phyloP scores from a whole-genome alignment of 2,888 invertebrate genomes.

The Drosophila affinis region DNA sequence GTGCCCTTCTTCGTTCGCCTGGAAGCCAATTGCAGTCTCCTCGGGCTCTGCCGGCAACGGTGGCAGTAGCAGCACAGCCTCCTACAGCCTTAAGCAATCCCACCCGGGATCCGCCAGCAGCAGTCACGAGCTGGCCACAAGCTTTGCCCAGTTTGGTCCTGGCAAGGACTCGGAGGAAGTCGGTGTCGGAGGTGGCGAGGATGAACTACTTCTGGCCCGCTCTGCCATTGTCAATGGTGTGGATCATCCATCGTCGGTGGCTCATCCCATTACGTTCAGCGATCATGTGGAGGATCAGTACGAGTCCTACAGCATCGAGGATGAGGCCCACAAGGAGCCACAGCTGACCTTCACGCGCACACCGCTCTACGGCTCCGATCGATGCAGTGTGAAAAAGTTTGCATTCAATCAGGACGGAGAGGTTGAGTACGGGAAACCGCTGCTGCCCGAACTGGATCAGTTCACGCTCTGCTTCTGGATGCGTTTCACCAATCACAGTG shows the following conservation, averaged over 20 bases:
- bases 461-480: conserved; percentile 93
- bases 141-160: conserved; percentile 51
- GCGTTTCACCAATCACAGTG: conserved; percentile 91
- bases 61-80: conserved; percentile 54
- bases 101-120: conserved; percentile 80
- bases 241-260: conserved; percentile 11
- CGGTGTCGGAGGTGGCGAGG: not conserved
- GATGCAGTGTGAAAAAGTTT: conserved; percentile 89
- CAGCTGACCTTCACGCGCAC: conserved; percentile 50
- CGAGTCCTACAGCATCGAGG: conserved; percentile 70
- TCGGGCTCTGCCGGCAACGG: conserved; percentile 6
- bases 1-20: conserved; percentile 35
- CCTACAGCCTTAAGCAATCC: conserved; percentile 80
- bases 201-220: conserved; percentile 44
- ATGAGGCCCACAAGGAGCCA: conserved; percentile 35
- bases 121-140: conserved; percentile 66
- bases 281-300: conserved; percentile 64
- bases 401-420: conserved; percentile 88
- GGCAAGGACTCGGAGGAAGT: not conserved
- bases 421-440: conserved; percentile 88
- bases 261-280: conserved; percentile 46
- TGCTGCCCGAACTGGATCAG: conserved; percentile 91
- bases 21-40: conserved; percentile 61
- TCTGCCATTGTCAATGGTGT: conserved; percentile 43
- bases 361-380: conserved; percentile 81